A percentile compares a stretch with the other conserved stretches of the same genome.
Evolutionary conservation across 2,888 invertebrate genomes (phyloP).

Genomic region (Ommatoiulus sabulosus): DNA sequence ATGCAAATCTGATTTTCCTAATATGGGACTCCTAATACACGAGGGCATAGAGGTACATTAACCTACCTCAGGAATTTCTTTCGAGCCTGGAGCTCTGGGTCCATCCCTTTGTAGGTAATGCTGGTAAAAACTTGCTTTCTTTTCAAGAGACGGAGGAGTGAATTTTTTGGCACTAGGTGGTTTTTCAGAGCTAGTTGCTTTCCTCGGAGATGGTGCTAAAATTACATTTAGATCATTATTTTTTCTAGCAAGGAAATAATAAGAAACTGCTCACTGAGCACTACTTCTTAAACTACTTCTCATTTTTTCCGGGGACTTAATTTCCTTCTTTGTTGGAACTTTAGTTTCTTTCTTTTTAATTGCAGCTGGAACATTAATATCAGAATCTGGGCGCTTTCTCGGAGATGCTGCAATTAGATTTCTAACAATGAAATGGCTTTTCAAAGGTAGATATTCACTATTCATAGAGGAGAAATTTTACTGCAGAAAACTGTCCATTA

Average conservation of each 20-base stretch:
- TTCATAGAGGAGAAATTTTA: neutral
- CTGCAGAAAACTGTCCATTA: neutral
- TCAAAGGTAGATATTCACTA: neutral
- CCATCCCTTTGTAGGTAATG: constrained; percentile 78
- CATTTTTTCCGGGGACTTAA: constrained; percentile 2
- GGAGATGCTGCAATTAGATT: constrained; percentile 25
- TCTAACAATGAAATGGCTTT: neutral
- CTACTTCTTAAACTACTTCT: constrained; percentile 29
- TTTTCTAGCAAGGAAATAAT: neutral
- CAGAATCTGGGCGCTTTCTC: constrained; percentile 21
- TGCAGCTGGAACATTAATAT: neutral
- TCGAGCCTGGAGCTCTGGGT: constrained; percentile 84
- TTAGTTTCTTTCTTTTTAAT: constrained; percentile 32
- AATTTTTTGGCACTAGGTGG: neutral
- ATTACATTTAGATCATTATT: neutral
- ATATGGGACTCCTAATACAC: neutral
- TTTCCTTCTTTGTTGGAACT: constrained; percentile 7
- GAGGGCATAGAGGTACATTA: neutral
- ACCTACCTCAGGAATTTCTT: constrained; percentile 82
- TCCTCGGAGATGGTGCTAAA: constrained; percentile 5
- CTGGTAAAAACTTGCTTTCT: constrained; percentile 69
- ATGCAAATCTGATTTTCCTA: neutral
- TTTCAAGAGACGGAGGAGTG: constrained; percentile 1
- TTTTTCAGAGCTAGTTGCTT: neutral
- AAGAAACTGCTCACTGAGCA: neutral